Evolutionary conservation across 2,797 vertebrate species (phyloP).

Genomic region (Scomberomorus guttatus): DNA sequence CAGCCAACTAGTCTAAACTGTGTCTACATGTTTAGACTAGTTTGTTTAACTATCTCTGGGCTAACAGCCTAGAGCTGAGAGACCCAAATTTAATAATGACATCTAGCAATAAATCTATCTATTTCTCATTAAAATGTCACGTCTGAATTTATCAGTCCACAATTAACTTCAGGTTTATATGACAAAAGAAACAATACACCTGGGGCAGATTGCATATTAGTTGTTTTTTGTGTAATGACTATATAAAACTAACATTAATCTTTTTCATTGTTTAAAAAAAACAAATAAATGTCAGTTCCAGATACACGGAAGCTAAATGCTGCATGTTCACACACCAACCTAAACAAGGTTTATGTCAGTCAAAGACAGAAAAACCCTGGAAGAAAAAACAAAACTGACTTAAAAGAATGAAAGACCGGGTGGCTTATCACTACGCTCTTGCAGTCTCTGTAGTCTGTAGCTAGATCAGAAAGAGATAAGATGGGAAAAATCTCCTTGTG

Average conservation of each 20-base stretch:
- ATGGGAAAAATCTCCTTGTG: conserved; percentile 10
- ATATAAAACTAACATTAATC: conserved; percentile 2
- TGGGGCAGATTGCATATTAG: conserved; percentile 10
- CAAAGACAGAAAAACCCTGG: conserved; percentile 18
- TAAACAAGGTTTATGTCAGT: conserved; percentile 16
- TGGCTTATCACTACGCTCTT: conserved; percentile 16
- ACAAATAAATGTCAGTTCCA: conserved; percentile 5
- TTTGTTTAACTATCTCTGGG: conserved; percentile 9
- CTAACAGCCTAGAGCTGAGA: conserved; percentile 31
- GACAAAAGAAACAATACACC: conserved; percentile 1
- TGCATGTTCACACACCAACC: conserved; percentile 2
- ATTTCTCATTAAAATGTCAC: conserved; percentile 32
- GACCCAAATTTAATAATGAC: conserved; percentile 36
- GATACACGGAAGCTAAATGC: not conserved
- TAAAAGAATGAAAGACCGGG: conserved; percentile 12
- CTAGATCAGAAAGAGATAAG: conserved; percentile 26
- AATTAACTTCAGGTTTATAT: conserved; percentile 17
- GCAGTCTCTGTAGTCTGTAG: conserved; percentile 19
- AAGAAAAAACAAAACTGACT: not conserved
- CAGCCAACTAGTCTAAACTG: conserved; percentile 23
- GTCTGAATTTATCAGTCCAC: not conserved
- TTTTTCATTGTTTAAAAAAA: too few species aligned
- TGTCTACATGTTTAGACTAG: conserved; percentile 55
- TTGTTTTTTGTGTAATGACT: not conserved
- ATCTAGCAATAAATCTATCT: conserved; percentile 49